These are phyloP conservation scores for Vanessa tameamea DNA, from an alignment of 1,140 invertebrate genomes.

Conservation along the genomic window DNA sequence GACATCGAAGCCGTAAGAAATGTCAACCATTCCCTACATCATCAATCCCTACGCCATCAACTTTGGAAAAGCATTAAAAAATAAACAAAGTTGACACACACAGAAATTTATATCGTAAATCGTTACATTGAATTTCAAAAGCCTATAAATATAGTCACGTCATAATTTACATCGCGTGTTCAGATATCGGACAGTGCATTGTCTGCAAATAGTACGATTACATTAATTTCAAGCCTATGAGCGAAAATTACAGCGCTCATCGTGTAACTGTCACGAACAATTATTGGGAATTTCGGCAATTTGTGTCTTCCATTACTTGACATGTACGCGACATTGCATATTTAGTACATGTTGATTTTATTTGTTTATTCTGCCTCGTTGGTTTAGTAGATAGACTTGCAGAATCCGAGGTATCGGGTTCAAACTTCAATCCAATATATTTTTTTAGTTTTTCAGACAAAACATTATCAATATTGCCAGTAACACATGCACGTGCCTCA, in stretches of 20 bases:
- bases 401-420: no score
- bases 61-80: no score
- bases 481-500: no score
- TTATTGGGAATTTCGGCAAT: slow-evolving; percentile 5
- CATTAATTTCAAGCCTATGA: neutral
- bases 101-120: no score
- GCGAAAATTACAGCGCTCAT: neutral
- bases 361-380: neutral
- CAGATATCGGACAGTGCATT: neutral
- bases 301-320: slow-evolving; percentile 5
- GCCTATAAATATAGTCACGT: neutral
- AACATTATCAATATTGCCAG: no score
- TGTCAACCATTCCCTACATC: no score
- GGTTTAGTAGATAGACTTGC: no score
- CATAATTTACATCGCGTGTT: neutral
- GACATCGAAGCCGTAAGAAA: no score
- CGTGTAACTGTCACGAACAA: slow-evolving; percentile 11
- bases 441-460: no score
- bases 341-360: neutral
- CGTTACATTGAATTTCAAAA: neutral
- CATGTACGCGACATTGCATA: neutral
- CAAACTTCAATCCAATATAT: no score
- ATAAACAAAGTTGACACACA: no score
- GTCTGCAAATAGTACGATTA: slow-evolving; percentile 6
- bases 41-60: no score